Evolutionary conservation across 2,888 invertebrate genomes (phyloP).

Genomic region (Crepidodera aurea): DNA sequence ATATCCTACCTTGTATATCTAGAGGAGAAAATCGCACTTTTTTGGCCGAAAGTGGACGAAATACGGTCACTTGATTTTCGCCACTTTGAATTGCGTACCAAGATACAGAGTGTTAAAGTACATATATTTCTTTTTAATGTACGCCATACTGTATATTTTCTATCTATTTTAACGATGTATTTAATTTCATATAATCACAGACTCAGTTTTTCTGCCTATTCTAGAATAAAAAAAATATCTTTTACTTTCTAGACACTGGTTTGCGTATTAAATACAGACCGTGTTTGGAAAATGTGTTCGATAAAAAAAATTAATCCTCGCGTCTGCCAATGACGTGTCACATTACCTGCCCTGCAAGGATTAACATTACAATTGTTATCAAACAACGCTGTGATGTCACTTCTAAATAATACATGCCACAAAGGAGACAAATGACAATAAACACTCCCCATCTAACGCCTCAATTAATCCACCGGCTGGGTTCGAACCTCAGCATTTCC

Average conservation of each 20-base stretch:
- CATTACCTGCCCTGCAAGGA: constrained; percentile 4
- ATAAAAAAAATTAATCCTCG: background rate
- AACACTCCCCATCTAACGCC: constrained; percentile 28
- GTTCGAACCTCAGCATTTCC: constrained; percentile 36
- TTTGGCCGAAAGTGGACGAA: constrained; percentile 47
- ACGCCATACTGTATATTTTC: too few species aligned
- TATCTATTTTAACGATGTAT: too few species aligned
- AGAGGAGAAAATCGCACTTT: constrained; percentile 43
- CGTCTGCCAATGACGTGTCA: background rate
- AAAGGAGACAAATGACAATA: constrained; percentile 27
- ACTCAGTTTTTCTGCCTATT: too few species aligned
- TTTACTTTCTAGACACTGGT: too few species aligned
- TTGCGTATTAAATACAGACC: too few species aligned
- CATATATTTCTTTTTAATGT: too few species aligned
- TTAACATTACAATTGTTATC: constrained; percentile 26
- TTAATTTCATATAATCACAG: too few species aligned
- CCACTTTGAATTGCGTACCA: constrained; percentile 50
- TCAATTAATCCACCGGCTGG: constrained; percentile 35
- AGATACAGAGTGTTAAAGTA: too few species aligned
- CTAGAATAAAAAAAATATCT: too few species aligned
- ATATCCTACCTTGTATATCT: constrained; percentile 37
- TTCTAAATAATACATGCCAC: constrained; percentile 23
- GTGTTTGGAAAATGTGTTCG: too few species aligned
- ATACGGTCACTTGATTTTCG: constrained; percentile 53
- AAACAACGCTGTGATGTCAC: constrained; percentile 22